Evolutionary conservation across 2,888 invertebrate genomes (phyloP).

Genomic region (Euphydryas editha): DNA sequence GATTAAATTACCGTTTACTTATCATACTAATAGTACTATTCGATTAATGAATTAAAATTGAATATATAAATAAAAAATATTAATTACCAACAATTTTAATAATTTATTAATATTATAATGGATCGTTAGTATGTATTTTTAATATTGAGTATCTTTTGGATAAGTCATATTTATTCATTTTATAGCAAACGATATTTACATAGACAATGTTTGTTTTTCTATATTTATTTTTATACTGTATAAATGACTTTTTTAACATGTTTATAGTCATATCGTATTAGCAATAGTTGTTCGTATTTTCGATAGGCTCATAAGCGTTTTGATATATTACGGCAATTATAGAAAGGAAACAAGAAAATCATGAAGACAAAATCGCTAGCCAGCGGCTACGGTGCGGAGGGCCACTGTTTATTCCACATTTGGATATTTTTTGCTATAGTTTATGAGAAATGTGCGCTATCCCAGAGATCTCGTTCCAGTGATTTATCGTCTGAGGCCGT

Average conservation of each 20-base stretch:
- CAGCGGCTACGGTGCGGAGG: slow-evolving; percentile 64
- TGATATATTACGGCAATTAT: slow-evolving; percentile 72
- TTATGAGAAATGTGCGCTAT: slow-evolving; percentile 65
- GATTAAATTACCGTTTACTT: slow-evolving; percentile 4
- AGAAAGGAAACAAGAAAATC: slow-evolving; percentile 63
- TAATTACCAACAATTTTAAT: neutral
- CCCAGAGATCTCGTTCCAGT: slow-evolving; percentile 65
- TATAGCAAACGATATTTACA: no score
- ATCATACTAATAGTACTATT: slow-evolving; percentile 3
- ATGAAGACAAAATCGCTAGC: slow-evolving; percentile 66
- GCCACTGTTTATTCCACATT: slow-evolving; percentile 76
- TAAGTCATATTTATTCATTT: no score
- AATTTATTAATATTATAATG: neutral
- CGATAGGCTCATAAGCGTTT: slow-evolving; percentile 38
- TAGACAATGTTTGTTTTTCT: no score
- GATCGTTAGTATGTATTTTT: no score
- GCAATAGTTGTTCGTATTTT: neutral
- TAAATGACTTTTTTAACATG: neutral
- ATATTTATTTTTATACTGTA: no score
- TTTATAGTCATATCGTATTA: no score
- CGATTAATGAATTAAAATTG: no score
- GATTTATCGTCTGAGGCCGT: slow-evolving; percentile 68
- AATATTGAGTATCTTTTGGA: no score
- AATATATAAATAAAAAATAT: neutral
- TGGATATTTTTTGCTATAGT: slow-evolving; percentile 59